Percentiles rank a stretch among this genome's conserved stretches.
phyloP scores from a whole-genome alignment of 2,888 invertebrate genomes.

The Acanthococcus lagerstroemiae region DNA sequence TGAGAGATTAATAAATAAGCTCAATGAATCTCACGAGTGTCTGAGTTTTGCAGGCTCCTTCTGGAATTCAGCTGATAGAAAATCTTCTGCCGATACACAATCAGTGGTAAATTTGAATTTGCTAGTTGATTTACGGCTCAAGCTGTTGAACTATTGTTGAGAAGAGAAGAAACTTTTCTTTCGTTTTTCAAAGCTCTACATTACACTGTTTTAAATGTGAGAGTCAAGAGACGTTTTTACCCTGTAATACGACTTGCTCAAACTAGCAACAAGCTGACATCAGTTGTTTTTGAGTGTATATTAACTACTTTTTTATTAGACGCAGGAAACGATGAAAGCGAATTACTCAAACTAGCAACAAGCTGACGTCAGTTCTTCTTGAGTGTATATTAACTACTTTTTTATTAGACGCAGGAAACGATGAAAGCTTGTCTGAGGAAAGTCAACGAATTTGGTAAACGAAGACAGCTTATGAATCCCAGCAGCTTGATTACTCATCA shows the following conservation, averaged over 20 bases:
- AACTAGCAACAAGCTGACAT: too few species aligned
- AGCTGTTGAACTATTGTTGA: too few species aligned
- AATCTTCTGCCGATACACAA: neutral
- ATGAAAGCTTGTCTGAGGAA: neutral
- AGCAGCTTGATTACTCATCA: neutral
- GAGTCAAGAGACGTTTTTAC: too few species aligned
- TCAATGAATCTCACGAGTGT: neutral
- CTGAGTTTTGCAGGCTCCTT: neutral
- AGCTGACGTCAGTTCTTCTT: too few species aligned
- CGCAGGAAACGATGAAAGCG: neutral
- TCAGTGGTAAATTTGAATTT: too few species aligned
- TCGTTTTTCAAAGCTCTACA: too few species aligned
- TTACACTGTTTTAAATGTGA: too few species aligned
- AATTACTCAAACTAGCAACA: too few species aligned
- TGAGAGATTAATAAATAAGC: neutral
- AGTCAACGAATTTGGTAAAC: slow-evolving; percentile 8
- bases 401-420: neutral
- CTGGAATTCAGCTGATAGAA: neutral
- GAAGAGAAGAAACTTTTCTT: too few species aligned
- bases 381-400: neutral
- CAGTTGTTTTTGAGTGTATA: too few species aligned
- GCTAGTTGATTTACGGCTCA: too few species aligned
- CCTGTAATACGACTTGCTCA: too few species aligned
- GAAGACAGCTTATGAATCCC: neutral
- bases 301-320: neutral